Base-by-base conservation (phyloP, 2,797 vertebrate species). In the Rhynchonycteris naso region DNA sequence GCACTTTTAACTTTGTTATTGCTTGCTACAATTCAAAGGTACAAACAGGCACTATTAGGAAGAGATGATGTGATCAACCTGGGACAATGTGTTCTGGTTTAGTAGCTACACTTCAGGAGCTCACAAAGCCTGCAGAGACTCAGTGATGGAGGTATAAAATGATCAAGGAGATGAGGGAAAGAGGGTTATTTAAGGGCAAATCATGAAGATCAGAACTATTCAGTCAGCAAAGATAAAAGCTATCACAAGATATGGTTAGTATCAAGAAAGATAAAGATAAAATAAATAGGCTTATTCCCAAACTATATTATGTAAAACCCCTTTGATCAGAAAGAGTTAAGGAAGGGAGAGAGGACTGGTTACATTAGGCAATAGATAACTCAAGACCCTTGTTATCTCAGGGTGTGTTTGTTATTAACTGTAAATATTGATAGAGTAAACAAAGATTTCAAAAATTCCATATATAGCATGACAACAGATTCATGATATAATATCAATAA, bases 1-100 rank as follows among this genome's bases (percentile, higher is more conserved):
- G 81, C 19, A 21, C 35, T 80, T 95, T 59, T 68, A 68, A 81
- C 10, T 88, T 84, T 74, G 50, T 47, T 75, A n/a, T 65, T 92
- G 52, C 43, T 59, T 90, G 43, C 58, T 54, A 1, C 10, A 65
- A 21, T 95, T 66, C 81, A 93, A 84, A 90, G 43, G 28, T 72
- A 84, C 59, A 56, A 35, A 1, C 52, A n/a, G 66, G 26, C 52
- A 59, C 89, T 75, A 75, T 69, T 82, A 85, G 68, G 56, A 90
- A 93, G 59, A 90, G 68, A 47, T 69, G 76, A 82, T 68, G 52
- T 71, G 68, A 84, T 13, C 30, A n/a, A 26, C 16, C 33, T 82
- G 82, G 78, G 81, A 93, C 74, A 82, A 28, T 33, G 33, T 59
- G 43, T 93, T 80, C 71, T 38, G 72, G 71, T 18, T 15, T 50